Evolutionary conservation across 2,888 invertebrate species (phyloP).

Genomic region (Tiliacea citrago): DNA sequence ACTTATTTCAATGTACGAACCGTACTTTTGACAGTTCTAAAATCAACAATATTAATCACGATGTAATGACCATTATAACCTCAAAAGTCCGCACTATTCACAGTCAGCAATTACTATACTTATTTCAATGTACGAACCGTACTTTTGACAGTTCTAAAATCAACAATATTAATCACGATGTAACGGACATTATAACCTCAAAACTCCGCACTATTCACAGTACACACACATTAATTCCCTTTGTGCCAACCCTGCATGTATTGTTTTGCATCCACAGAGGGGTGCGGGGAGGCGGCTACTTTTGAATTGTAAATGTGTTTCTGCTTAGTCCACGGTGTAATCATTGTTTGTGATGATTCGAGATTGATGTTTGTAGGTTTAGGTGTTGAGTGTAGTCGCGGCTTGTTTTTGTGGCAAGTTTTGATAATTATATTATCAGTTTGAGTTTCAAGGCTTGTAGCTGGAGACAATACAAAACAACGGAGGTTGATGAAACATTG

Average conservation of each 20-base stretch:
- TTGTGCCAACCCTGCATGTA: slow-evolving; percentile 58
- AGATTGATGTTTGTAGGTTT: slow-evolving; percentile 49
- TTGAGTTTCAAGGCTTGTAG: too few relatives aligned
- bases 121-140: too few relatives aligned
- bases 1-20: too few relatives aligned
- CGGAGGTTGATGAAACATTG: too few relatives aligned
- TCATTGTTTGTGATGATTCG: slow-evolving; percentile 60
- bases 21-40: background rate
- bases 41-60: slow-evolving; percentile 19
- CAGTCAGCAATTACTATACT: too few relatives aligned
- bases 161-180: slow-evolving; percentile 17
- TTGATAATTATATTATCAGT: background rate
- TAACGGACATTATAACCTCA: slow-evolving; percentile 26
- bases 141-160: background rate
- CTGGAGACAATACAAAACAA: background rate
- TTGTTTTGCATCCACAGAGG: slow-evolving; percentile 57
- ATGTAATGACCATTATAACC: slow-evolving; percentile 20
- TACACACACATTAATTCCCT: slow-evolving; percentile 53
- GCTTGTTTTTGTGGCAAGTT: slow-evolving; percentile 2
- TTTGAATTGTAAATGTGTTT: slow-evolving; percentile 70
- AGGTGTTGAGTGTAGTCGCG: background rate
- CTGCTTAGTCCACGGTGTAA: slow-evolving; percentile 59
- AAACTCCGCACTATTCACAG: slow-evolving; percentile 24
- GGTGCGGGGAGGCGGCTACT: slow-evolving; percentile 36
- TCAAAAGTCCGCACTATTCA: slow-evolving; percentile 29